Percentiles rank a stretch among this genome's conserved stretches.
Conservation (phyloP, 2,888 invertebrate species). For the Dicyrtomina minuta region DNA sequence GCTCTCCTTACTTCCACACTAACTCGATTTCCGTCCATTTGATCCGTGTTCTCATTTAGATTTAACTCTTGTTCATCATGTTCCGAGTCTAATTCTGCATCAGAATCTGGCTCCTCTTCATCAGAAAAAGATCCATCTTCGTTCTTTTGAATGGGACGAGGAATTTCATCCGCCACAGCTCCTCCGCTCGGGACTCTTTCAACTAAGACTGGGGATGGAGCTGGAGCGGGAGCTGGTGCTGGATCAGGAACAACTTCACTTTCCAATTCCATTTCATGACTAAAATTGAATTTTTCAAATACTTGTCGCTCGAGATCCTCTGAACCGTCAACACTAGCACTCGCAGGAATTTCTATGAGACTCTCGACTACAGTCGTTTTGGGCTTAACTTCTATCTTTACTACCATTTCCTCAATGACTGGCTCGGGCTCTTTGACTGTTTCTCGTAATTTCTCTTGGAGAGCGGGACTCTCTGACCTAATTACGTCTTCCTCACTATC, state of each 20-base stretch:
- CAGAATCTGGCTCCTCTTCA: slow-evolving; percentile 1
- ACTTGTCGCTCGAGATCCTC: not conserved
- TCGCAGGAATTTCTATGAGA: not conserved
- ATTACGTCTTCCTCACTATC: slow-evolving; percentile 9
- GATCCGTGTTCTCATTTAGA: not conserved
- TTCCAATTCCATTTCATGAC: not conserved
- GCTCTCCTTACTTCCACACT: not conserved
- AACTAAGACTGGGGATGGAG: not conserved
- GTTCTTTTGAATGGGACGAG: not conserved
- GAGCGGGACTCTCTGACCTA: slow-evolving; percentile 31
- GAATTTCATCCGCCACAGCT: not conserved
- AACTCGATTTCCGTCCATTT: not conserved
- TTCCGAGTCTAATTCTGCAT: not conserved
- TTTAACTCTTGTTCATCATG: slow-evolving; percentile 14
- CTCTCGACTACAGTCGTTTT: not conserved
- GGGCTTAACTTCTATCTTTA: not conserved
- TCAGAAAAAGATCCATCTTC: slow-evolving; percentile 2
- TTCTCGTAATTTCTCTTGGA: slow-evolving; percentile 34
- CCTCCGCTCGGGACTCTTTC: not conserved
- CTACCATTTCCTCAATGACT: slow-evolving; percentile 2
- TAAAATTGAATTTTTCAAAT: not conserved
- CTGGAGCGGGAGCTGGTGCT: not conserved
- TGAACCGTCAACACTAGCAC: not conserved
- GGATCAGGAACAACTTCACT: not conserved
- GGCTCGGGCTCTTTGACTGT: not conserved